phyloP scores from a whole-genome alignment of 2,113 vertebrate species.

The Chitala chitala region DNA sequence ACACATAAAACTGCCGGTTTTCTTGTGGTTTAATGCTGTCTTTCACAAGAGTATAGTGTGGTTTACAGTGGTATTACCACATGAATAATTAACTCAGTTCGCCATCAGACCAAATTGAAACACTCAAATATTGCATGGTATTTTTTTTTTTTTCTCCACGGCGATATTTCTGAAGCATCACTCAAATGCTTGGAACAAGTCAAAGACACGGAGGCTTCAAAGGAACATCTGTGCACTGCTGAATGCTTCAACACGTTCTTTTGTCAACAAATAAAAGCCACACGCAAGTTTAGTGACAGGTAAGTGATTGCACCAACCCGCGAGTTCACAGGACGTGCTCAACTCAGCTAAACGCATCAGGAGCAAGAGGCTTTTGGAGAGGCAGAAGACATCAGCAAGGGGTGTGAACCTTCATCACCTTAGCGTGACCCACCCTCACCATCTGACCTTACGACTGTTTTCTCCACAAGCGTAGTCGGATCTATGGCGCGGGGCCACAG shows the following conservation, averaged over 20 bases:
- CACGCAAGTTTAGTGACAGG: slow-evolving; percentile 5
- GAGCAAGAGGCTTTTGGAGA: neutral
- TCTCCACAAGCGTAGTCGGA: no score
- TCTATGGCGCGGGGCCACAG: no score
- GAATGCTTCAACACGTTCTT: neutral
- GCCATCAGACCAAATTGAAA: neutral
- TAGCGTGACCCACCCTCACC: neutral
- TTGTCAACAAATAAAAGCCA: neutral
- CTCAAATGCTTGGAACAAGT: neutral
- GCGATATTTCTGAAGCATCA: neutral
- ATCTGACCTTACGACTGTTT: no score
- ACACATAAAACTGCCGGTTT: no score
- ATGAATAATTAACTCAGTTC: neutral
- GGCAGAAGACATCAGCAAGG: neutral
- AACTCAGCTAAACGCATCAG: neutral
- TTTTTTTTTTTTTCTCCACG: neutral
- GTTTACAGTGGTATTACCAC: neutral
- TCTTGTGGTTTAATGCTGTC: neutral
- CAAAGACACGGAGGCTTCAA: neutral
- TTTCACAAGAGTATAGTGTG: neutral
- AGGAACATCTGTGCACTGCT: neutral
- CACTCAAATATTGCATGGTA: neutral
- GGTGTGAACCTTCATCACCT: no score
- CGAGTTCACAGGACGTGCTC: neutral
- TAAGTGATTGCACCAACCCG: slow-evolving; percentile 11